A percentile compares a stretch with the other conserved stretches of the same genome.
phyloP scores from a whole-genome alignment of 2,888 invertebrate species.

The Melikaiella ostensackeni region DNA sequence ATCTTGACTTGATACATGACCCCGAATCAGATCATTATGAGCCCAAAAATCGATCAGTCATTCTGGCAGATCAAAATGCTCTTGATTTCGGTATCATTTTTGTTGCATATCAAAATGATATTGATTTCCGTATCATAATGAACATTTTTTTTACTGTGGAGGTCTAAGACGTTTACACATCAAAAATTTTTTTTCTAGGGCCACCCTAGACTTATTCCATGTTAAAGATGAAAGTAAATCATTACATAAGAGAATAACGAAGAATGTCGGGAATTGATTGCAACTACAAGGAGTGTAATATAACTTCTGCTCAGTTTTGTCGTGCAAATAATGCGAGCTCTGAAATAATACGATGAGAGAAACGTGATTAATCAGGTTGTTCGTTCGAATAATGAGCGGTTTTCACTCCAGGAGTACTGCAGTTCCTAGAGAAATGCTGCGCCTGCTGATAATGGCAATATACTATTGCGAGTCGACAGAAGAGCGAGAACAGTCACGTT shows the following conservation, averaged over 20 bases:
- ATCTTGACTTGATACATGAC: too few relatives aligned
- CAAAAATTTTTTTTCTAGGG: too few relatives aligned
- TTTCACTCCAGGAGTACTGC: conserved; percentile 11
- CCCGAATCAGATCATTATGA: too few relatives aligned
- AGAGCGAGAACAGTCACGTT: conserved; percentile 7
- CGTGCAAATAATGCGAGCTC: conserved; percentile 5
- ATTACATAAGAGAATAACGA: conserved; percentile 9
- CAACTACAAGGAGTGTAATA: background rate
- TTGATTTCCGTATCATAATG: too few relatives aligned
- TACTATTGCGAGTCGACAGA: too few relatives aligned
- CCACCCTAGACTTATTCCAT: background rate
- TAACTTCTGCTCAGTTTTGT: conserved; percentile 11
- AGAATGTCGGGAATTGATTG: conserved; percentile 1
- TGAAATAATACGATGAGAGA: conserved; percentile 12
- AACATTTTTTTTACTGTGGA: too few relatives aligned
- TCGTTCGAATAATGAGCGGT: conserved; percentile 15
- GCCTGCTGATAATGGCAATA: conserved; percentile 13
- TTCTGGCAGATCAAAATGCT: too few relatives aligned
- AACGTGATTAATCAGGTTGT: conserved; percentile 21
- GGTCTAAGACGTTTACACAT: too few relatives aligned
- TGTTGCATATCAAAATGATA: too few relatives aligned
- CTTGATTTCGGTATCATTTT: too few relatives aligned
- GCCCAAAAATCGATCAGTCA: too few relatives aligned
- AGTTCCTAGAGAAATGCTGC: conserved; percentile 23
- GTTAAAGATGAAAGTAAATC: conserved; percentile 25